These are phyloP conservation scores for Cyaniris semiargus DNA, from an alignment of 2,888 invertebrate genomes.

Conservation along the genomic window DNA sequence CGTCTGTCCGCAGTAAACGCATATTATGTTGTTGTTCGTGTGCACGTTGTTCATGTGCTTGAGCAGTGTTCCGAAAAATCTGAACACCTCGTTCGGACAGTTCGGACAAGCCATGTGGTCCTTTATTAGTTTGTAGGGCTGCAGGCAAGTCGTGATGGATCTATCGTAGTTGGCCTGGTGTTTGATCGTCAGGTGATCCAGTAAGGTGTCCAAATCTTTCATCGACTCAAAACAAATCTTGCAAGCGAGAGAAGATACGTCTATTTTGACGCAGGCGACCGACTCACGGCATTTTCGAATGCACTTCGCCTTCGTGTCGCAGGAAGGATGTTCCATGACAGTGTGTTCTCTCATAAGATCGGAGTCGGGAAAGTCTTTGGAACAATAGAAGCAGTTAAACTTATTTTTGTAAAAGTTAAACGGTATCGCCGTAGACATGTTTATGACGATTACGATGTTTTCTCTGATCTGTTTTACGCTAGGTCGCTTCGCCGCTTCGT, in stretches of 20 bases:
- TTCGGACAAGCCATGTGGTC: conserved; percentile 70
- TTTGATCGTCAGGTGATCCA: conserved; percentile 66
- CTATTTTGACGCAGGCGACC: conserved; percentile 72
- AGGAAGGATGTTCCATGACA: conserved; percentile 63
- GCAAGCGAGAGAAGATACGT: conserved; percentile 64
- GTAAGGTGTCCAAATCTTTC: conserved; percentile 57
- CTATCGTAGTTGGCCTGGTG: conserved; percentile 70
- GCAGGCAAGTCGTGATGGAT: conserved; percentile 66
- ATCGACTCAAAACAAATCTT: conserved; percentile 68
- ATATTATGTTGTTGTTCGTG: conserved; percentile 71
- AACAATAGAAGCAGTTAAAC: conserved; percentile 74
- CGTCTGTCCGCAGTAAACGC: conserved; percentile 70
- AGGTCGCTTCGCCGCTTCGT: conserved; percentile 60
- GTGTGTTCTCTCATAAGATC: conserved; percentile 69
- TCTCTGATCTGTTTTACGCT: conserved; percentile 70
- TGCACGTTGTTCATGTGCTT: conserved; percentile 73
- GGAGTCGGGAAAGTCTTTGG: conserved; percentile 70
- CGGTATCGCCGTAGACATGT: conserved; percentile 74
- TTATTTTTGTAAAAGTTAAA: conserved; percentile 75
- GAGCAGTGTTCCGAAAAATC: conserved; percentile 70
- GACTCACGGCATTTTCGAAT: conserved; percentile 71
- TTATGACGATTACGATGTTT: conserved; percentile 68
- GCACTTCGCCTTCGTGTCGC: conserved; percentile 67
- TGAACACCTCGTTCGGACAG: conserved; percentile 63
- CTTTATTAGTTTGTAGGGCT: conserved; percentile 66